Evolutionary conservation across 2,797 vertebrate species (phyloP), one percentile per base, ranked within the genome.

Genomic region (Rhincodon typus): DNA sequence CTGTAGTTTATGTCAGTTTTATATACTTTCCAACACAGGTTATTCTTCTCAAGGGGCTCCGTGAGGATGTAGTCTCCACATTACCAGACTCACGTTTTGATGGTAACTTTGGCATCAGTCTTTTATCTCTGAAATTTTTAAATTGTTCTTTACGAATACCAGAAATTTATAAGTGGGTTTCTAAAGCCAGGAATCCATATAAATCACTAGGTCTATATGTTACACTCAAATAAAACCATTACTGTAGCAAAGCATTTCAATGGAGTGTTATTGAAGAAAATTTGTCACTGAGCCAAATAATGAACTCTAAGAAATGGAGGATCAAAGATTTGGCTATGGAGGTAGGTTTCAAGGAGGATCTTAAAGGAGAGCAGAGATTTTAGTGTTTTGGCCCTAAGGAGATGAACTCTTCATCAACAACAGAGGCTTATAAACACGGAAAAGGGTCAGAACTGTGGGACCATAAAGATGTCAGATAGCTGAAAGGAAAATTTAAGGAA

Each of bases 1-100:
- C 25, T 27, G 34, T 88, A 91, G n/a, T 23, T 66, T 66, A 66
- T 19, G 46, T 19, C 27, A 79, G 4, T 90, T 34, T 34, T 7
- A n/a, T 15, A 42, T 13, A 4, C 72, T 72, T 94, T 50, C 69
- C 95, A 57, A 57, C 97, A 95, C 96, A 99, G 99, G 97, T 99
- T 0, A 98, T 99, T 88, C 98, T 98, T 5, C 97, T 99, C 96
- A 99, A 99, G 97, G 99, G 99, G 77, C 97, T 99, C 38, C 99
- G 99, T 99, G 99, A 99, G 96, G 97, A 99, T 0, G 98, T 99
- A 23, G 98, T 97, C 0, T 97, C 98, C 0, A 98, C 98, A 0
- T 97, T 99, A 96, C 98, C 98, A 0, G 98, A 98, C 0, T 97
- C 97, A 95, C 98, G 99, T 96, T 99, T 99, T 96, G 98, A 98